Base-by-base conservation (phyloP, 2,797 vertebrate genomes). In the Anas bernieri region DNA sequence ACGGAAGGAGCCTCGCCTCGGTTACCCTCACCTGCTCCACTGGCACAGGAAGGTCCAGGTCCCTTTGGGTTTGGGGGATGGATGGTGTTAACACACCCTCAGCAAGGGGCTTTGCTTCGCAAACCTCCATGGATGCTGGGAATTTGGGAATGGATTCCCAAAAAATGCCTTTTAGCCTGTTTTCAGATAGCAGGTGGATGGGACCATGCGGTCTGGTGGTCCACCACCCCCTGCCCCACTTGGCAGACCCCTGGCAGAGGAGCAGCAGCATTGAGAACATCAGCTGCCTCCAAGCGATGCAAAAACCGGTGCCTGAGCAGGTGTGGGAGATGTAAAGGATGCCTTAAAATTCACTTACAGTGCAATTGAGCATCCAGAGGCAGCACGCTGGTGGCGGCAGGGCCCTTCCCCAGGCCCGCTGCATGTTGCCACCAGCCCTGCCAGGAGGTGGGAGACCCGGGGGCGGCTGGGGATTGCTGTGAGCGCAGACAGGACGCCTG, bases 31-130 rank as follows among this genome's bases (percentile, higher is more conserved):
- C 92, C 72, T 89, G 82, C 75, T 75, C 76, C 62, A 46, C 62
- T 0, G 1, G 25, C 1, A 0, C 1, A 1, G 46, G 20, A 41
- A 59, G 25, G 37, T 15, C 7, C 3, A 4, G 43, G 30, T 48
- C 67, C 26, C 41, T 55, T 68, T 1, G 2, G 12, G 18, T 55
- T 64, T 31, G 3, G 6, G 17, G 56, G 12, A 3, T 54, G 58
- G 59, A 11, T 12, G 66, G 31, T 37, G 14, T 56, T 77, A 66
- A 28, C 17, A 25, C 2, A 3, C 46, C 35, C 11, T 52, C 3
- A 0, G 15, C 2, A 8, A 72, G 45, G 21, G 30, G 35, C 15
- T 52, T 86, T 82, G 63, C n/a, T 79, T 79, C 55, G 30, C 50
- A 81, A 74, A 62, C 37, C 41, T 73, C 16, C 1, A 1, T 1